Evolutionary conservation across 2,888 invertebrate genomes (phyloP), one percentile per base, ranked within the genome.

Genomic region (Steinernema hermaphroditum): DNA sequence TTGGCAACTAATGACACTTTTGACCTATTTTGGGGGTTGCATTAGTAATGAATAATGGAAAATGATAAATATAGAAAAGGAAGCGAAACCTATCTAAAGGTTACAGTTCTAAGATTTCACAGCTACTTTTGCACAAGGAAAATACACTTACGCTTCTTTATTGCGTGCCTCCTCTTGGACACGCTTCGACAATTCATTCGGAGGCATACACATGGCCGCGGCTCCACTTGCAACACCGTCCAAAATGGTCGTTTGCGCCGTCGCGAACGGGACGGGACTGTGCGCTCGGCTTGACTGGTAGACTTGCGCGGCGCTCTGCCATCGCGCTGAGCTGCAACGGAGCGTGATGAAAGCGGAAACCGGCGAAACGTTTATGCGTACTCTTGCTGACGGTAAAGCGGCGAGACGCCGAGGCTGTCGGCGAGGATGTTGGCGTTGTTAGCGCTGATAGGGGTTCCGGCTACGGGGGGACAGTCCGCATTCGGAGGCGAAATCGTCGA

Each of bases 301-400:
- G 41, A 82, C 81, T 68, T 83, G 82, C 24, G 83, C 82, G 43
- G 85, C 85, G n/a, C 82, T 78, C 69, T 80, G 83, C 85, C 85
- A 85, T 24, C 85, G 79, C 8, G 82, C 84, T 19, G 82, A 80
- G 71, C 82, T 82, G 74, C 27, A 81, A 69, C 22, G 6, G 27
- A 37, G 6, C 6, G 12, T 8, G 16, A 41, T 34, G 49, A 72
- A 62, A 46, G 16, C 41, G 37, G 62, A 41, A 8, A 32, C 32
- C 62, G 62, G 57, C 32, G 22, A 73, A 68, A 32, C 69, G 14
- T 27, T 34, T 16, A 41, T 70, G 77, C 81, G 73, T 69, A 86
- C 82, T 85, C 84, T 74, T 83, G 81, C 70, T 86, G 85, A 32
- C 83, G 82, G 71, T 86, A 85, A 2, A 83, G 75, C 24, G 85